Conservation (phyloP, 2,113 vertebrate species). For the Okapia johnstoni region DNA sequence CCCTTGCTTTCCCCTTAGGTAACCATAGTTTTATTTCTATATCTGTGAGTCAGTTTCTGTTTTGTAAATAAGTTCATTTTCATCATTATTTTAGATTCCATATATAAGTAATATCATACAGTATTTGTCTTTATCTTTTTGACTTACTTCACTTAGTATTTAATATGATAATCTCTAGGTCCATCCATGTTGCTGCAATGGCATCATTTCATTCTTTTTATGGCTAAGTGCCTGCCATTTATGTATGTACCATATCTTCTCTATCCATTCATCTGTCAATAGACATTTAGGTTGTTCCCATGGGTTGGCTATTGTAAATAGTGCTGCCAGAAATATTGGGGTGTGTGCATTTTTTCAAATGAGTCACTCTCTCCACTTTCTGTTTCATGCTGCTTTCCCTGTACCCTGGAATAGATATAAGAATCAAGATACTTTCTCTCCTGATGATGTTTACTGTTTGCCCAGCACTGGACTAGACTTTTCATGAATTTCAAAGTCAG, state of each 20-base stretch:
- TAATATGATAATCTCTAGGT: not conserved
- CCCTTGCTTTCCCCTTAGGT: not conserved
- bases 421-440: not conserved
- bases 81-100: not conserved
- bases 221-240: not conserved
- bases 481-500: not conserved
- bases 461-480: not conserved
- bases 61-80: not conserved
- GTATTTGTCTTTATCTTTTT: not conserved
- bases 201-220: not conserved
- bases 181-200: not conserved
- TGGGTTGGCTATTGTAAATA: not conserved
- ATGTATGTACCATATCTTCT: not conserved
- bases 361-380: not conserved
- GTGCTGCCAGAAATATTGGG: not conserved
- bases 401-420: not conserved
- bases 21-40: not conserved
- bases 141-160: not conserved
- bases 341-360: not conserved
- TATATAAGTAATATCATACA: not conserved
- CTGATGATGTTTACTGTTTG: not conserved
- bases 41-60: not conserved
- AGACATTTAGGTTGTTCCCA: not conserved
- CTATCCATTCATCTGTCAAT: not conserved
- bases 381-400: not conserved